Percentiles rank a stretch among this genome's conserved stretches.
These are phyloP conservation scores for Myotis brandtii DNA, from an alignment of 2,113 vertebrate genomes.

Conservation along the genomic window DNA sequence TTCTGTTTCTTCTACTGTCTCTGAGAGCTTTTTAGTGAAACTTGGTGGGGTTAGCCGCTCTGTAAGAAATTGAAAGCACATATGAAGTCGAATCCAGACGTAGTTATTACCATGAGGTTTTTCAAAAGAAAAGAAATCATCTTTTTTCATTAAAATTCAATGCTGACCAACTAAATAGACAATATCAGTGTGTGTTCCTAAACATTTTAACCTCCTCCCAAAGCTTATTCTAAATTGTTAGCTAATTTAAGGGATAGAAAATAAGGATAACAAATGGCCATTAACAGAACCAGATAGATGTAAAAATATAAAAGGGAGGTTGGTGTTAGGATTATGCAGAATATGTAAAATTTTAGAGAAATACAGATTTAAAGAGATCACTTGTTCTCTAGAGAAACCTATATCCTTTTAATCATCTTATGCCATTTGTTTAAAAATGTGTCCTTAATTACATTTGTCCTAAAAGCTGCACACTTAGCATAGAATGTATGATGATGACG, in stretches of 20 bases:
- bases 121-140: not conserved
- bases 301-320: not conserved
- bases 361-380: not conserved
- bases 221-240: not conserved
- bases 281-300: not conserved
- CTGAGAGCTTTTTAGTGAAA: conserved; percentile 96
- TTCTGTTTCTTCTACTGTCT: conserved; percentile 93
- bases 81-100: not conserved
- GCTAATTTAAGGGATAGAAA: not conserved
- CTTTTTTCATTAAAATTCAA: not conserved
- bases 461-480: not conserved
- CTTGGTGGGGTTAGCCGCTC: conserved; percentile 94
- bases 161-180: not conserved
- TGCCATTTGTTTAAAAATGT: not conserved
- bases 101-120: not conserved
- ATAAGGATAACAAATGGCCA: not conserved
- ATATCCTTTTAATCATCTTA: not conserved
- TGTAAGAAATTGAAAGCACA: conserved; percentile 80
- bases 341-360: conserved; percentile 44
- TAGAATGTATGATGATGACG: not conserved
- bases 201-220: not conserved
- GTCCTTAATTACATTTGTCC: not conserved
- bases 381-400: not conserved
- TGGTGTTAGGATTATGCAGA: not conserved
- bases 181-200: not conserved